These are phyloP conservation scores for Paramormyrops kingsleyae DNA, from an alignment of 2,113 vertebrate genomes.

Conservation along the genomic window DNA sequence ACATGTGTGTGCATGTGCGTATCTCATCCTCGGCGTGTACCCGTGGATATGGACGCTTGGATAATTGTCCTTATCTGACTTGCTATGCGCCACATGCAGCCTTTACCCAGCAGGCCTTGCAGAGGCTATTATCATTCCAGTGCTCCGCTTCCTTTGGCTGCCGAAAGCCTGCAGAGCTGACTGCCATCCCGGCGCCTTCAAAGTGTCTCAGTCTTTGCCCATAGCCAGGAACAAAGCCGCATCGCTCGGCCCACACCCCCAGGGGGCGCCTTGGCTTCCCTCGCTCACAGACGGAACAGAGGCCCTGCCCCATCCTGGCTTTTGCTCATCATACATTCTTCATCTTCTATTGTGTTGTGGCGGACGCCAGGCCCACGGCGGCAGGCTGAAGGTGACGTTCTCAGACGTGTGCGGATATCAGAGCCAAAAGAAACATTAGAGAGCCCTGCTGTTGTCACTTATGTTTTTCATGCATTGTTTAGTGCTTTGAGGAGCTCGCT, in stretches of 20 bases:
- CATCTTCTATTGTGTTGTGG: not conserved
- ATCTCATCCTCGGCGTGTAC: not conserved
- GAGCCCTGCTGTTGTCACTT: not conserved
- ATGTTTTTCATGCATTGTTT: not conserved
- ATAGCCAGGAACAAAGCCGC: not conserved
- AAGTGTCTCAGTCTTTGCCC: constrained; percentile 2
- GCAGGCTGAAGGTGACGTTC: not conserved
- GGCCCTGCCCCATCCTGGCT: not conserved
- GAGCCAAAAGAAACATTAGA: not conserved
- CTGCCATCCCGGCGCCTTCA: constrained; percentile 17
- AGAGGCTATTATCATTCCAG: constrained; percentile 5
- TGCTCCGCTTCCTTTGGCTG: not conserved
- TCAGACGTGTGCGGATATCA: not conserved
- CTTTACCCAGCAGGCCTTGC: constrained; percentile 1
- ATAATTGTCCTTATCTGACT: not conserved
- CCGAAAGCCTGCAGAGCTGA: constrained; percentile 12
- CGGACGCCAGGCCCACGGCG: not conserved
- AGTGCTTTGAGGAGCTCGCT: not conserved
- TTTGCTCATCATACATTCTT: not conserved
- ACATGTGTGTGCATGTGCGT: not conserved
- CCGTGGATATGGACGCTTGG: not conserved
- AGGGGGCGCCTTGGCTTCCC: not conserved
- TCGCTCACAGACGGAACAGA: not conserved
- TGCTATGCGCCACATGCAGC: not conserved
- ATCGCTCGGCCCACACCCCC: not conserved